phyloP scores from a whole-genome alignment of 2,797 vertebrate species.

The Hippopotamyrus pictus region DNA sequence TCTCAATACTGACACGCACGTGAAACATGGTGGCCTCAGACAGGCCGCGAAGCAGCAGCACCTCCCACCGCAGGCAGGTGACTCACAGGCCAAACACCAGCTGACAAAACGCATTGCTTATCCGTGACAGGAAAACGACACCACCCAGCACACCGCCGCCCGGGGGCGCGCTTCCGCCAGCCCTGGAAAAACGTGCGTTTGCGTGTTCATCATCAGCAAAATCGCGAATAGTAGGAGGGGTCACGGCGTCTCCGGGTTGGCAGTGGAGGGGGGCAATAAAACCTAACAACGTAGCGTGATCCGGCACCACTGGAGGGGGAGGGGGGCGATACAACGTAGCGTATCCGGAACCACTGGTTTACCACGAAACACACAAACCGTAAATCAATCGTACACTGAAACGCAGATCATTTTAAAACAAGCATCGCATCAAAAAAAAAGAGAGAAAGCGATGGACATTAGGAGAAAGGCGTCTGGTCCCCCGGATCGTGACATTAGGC shows the following conservation, averaged over 20 bases:
- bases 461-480: background rate
- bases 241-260: background rate
- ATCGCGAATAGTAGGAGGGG: background rate
- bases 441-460: background rate
- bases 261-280: background rate
- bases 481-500: background rate
- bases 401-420: background rate
- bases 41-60: background rate
- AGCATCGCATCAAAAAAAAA: background rate
- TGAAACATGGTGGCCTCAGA: background rate
- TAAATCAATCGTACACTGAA: background rate
- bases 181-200: background rate
- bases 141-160: background rate
- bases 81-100: background rate
- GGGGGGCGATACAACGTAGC: background rate
- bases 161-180: background rate
- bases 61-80: background rate
- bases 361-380: background rate
- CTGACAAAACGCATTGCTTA: background rate
- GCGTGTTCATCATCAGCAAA: background rate
- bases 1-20: background rate
- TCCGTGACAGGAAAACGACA: background rate
- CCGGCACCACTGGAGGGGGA: background rate
- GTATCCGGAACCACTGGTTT: background rate
- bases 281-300: background rate